Evolutionary conservation across 1,140 invertebrate species (phyloP).

Genomic region (Ostrea edulis): DNA sequence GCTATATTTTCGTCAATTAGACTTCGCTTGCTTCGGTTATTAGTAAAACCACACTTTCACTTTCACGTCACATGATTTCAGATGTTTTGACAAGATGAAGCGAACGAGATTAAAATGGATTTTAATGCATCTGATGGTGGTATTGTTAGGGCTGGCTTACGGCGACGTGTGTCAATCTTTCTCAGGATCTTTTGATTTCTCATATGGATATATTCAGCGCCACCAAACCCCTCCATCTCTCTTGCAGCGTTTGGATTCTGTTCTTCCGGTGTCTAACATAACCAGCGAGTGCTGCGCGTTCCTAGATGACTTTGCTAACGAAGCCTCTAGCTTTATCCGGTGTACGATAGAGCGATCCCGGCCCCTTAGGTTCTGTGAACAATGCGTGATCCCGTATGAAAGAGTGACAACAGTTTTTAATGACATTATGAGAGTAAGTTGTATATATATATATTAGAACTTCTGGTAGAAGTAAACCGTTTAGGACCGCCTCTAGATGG

Average conservation of each 20-base stretch:
- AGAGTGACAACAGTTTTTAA: background rate
- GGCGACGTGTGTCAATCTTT: background rate
- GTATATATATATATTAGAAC: too few relatives aligned
- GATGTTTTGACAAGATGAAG: background rate
- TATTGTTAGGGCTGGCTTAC: background rate
- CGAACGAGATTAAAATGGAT: background rate
- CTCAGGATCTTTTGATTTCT: background rate
- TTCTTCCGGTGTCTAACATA: background rate
- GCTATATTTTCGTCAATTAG: background rate
- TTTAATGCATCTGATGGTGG: background rate
- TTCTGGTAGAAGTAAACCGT: too few relatives aligned
- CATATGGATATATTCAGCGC: background rate
- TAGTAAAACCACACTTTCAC: conserved; percentile 16
- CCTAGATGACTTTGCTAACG: background rate
- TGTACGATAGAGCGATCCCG: background rate
- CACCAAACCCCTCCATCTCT: background rate
- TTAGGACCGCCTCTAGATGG: too few relatives aligned
- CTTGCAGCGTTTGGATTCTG: background rate
- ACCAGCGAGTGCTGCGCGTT: background rate
- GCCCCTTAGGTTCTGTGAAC: background rate
- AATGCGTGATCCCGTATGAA: background rate
- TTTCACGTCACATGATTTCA: background rate
- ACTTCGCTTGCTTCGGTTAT: background rate
- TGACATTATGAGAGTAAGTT: background rate
- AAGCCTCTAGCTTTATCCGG: background rate